Percentiles rank a stretch among this genome's conserved stretches.
Evolutionary conservation across 2,888 invertebrate species (phyloP).

Genomic region (Xestoiulus laeticollis): DNA sequence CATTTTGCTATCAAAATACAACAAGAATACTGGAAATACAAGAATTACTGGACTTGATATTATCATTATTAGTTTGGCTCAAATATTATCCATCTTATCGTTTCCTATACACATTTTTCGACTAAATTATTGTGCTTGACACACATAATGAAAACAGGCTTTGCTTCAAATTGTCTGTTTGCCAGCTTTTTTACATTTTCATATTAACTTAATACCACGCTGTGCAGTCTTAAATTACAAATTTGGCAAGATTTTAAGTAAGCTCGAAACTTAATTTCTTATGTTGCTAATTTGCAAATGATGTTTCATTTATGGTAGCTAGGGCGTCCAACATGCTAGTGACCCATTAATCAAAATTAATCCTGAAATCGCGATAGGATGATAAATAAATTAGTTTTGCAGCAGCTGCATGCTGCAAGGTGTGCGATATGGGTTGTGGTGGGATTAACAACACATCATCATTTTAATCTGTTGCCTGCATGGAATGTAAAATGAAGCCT

Average conservation of each 20-base stretch:
- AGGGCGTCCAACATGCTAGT: neutral
- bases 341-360: neutral
- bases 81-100: neutral
- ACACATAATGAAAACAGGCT: neutral
- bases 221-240: neutral
- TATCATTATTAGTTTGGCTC: neutral
- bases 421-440: neutral
- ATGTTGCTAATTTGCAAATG: neutral
- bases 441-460: constrained; percentile 4
- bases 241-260: neutral
- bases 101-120: neutral
- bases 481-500: neutral
- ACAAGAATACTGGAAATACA: no score
- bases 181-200: neutral
- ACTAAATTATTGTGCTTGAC: neutral
- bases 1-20: no score
- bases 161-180: neutral
- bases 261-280: neutral
- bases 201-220: neutral
- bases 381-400: neutral
- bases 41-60: no score
- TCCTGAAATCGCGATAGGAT: neutral
- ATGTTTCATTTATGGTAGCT: neutral
- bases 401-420: neutral
- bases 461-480: constrained; percentile 2